Percentiles rank a stretch among this genome's conserved stretches.
phyloP scores from a whole-genome alignment of 2,113 vertebrate species.

The Peromyscus californicus region DNA sequence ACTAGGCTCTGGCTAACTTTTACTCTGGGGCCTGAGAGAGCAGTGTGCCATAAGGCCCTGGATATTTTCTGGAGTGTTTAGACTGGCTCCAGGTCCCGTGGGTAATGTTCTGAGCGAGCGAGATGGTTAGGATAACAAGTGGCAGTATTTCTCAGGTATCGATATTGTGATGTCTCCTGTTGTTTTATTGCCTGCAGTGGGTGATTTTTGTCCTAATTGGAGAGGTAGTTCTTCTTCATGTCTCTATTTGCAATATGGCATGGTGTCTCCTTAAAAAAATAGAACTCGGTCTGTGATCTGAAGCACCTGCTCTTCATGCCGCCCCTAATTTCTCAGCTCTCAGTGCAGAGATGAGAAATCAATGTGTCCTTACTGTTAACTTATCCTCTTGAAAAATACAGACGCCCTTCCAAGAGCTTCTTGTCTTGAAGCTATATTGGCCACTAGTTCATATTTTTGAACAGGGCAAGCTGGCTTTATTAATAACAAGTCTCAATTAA shows the following conservation, averaged over 20 bases:
- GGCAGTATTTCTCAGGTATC: conserved; percentile 91
- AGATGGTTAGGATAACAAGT: conserved; percentile 93
- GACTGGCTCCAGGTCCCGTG: conserved; percentile 87
- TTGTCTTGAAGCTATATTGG: neutral
- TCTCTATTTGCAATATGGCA: conserved; percentile 90
- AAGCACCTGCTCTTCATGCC: conserved; percentile 61
- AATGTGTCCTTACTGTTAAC: conserved; percentile 66
- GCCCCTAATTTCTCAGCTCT: conserved; percentile 47
- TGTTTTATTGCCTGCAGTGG: conserved; percentile 91
- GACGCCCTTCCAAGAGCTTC: neutral
- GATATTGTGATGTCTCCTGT: conserved; percentile 87
- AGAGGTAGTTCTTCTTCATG: conserved; percentile 89
- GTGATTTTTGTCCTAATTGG: conserved; percentile 93
- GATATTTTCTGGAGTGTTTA: conserved; percentile 90
- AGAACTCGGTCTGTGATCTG: conserved; percentile 46
- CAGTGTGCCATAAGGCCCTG: conserved; percentile 87
- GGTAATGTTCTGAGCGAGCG: conserved; percentile 91
- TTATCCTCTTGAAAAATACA: conserved; percentile 49
- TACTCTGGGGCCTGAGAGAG: conserved; percentile 88
- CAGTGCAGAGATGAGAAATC: conserved; percentile 70
- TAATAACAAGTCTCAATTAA: conserved; percentile 51
- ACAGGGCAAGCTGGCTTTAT: conserved; percentile 66
- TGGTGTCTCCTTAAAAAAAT: conserved; percentile 46
- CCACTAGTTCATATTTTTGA: conserved; percentile 58
- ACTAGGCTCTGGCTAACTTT: conserved; percentile 88